Percentiles rank a stretch among this genome's conserved stretches.
These are phyloP conservation scores for Hirtodrosophila trivittata DNA, from an alignment of 2,888 invertebrate genomes.

Conservation along the genomic window DNA sequence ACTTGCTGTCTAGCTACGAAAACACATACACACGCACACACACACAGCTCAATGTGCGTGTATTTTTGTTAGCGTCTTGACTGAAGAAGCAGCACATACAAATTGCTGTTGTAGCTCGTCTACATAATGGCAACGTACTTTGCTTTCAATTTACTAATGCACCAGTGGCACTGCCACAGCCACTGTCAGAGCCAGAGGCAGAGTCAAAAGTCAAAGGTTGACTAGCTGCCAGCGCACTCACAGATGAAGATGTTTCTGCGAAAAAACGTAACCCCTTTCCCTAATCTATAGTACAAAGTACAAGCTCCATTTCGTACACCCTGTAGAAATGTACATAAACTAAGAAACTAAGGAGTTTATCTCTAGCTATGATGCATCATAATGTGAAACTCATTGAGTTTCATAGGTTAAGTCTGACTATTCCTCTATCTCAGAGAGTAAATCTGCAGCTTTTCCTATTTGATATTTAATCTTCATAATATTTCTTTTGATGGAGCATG, in stretches of 20 bases:
- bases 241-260: constrained; percentile 45
- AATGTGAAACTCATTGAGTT: too few relatives aligned
- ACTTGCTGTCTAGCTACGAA: constrained; percentile 39
- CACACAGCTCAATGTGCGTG: constrained; percentile 18
- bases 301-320: too few relatives aligned
- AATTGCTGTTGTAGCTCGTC: constrained; percentile 42
- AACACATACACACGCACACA: not conserved
- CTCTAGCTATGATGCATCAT: too few relatives aligned
- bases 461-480: too few relatives aligned
- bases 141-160: constrained; percentile 78
- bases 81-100: constrained; percentile 39
- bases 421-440: too few relatives aligned
- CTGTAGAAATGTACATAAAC: too few relatives aligned
- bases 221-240: constrained; percentile 49
- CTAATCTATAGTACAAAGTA: not conserved
- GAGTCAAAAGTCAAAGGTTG: constrained; percentile 61
- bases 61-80: constrained; percentile 62
- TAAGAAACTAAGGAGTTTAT: too few relatives aligned
- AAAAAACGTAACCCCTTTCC: too few relatives aligned
- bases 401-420: too few relatives aligned
- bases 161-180: constrained; percentile 37
- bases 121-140: constrained; percentile 54
- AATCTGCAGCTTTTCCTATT: too few relatives aligned
- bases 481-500: too few relatives aligned
- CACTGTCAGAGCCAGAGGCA: constrained; percentile 1